Conservation (phyloP, 2,113 vertebrate genomes). For the Procavia capensis region DNA sequence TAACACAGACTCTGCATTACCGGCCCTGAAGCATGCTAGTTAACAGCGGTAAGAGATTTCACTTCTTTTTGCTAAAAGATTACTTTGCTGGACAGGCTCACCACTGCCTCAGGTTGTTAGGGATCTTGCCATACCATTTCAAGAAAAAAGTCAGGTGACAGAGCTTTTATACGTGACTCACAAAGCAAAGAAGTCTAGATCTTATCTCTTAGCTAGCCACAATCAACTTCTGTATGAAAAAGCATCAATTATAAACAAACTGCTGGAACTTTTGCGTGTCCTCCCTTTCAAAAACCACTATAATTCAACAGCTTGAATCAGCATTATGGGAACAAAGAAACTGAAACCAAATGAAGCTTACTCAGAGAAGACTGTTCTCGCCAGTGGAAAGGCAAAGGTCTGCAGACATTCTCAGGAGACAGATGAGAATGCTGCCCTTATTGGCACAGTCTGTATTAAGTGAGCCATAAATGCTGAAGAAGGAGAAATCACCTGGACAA, state of each 20-base stretch:
- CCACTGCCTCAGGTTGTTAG: neutral
- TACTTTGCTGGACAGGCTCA: neutral
- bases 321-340: neutral
- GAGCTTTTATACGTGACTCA: neutral
- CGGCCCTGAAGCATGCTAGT: neutral
- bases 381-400: neutral
- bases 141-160: constrained; percentile 18
- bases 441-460: neutral
- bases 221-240: constrained; percentile 43
- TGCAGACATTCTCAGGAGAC: neutral
- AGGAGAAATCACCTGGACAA: neutral
- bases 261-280: neutral
- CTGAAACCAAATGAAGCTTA: neutral
- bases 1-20: accelerated
- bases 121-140: neutral
- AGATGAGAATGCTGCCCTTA: neutral
- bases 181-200: neutral
- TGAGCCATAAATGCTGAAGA: neutral
- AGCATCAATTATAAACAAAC: constrained; percentile 13
- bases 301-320: neutral
- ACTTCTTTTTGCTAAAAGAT: neutral
- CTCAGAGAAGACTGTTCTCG: neutral
- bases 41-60: neutral
- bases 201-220: neutral
- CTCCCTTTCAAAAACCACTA: neutral